Conservation (phyloP, 2,113 vertebrate genomes). For the Zosterops hypoxanthus region DNA sequence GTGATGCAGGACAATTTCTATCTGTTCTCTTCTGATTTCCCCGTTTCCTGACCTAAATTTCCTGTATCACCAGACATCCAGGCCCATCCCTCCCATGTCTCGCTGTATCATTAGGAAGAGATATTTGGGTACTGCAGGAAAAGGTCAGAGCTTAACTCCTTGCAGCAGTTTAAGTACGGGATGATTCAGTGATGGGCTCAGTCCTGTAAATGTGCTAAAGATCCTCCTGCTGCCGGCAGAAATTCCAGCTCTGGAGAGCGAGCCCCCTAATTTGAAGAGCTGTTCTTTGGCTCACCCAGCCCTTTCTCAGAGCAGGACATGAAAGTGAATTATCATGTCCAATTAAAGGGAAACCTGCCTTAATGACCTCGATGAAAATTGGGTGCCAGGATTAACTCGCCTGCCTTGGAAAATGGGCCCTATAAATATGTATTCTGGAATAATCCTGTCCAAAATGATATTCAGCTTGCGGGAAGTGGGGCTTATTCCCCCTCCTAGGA, state of each 20-base stretch:
- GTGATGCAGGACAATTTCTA: slow-evolving; percentile 1
- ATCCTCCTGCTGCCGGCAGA: rapidly evolving
- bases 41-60: slow-evolving; percentile 20
- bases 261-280: neutral
- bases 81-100: neutral
- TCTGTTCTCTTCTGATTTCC: slow-evolving; percentile 2
- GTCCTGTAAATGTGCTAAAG: neutral
- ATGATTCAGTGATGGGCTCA: neutral
- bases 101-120: neutral
- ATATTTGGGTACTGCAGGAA: neutral
- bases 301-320: neutral
- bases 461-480: neutral
- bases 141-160: slow-evolving; percentile 1
- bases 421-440: neutral
- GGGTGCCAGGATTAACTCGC: neutral
- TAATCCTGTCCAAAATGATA: neutral
- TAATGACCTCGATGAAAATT: neutral
- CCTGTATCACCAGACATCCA: neutral
- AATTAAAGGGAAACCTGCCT: neutral
- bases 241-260: neutral
- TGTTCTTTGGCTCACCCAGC: neutral
- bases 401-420: neutral
- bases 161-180: neutral
- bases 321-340: neutral
- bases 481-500: neutral